Percentiles rank a stretch among this genome's conserved stretches.
These are phyloP conservation scores for Mormyrus iriodes DNA, from an alignment of 2,113 vertebrate genomes.

Conservation along the genomic window DNA sequence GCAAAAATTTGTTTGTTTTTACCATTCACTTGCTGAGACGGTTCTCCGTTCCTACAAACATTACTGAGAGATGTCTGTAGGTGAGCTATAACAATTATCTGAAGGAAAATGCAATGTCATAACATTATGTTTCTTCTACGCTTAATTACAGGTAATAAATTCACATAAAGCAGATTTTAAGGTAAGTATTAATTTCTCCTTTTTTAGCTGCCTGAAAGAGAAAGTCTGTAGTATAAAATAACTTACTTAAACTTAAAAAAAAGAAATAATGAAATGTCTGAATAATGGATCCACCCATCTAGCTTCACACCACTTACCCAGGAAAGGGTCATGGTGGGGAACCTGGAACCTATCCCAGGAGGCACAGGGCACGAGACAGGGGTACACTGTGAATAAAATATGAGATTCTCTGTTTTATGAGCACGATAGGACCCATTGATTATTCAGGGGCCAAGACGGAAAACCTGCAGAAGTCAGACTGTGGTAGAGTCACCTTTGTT, in stretches of 20 bases:
- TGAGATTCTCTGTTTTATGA: not conserved
- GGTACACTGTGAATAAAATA: not conserved
- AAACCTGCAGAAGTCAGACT: not conserved
- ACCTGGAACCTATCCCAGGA: not conserved
- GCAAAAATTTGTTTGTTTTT: not conserved
- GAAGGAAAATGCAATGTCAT: not conserved
- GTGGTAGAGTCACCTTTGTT: not conserved
- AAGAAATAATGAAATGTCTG: not conserved
- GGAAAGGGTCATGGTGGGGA: not conserved
- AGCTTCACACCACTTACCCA: not conserved
- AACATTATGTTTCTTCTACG: not conserved
- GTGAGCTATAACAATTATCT: not conserved
- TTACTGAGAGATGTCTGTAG: not conserved
- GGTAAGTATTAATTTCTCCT: not conserved
- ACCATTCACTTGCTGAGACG: not conserved
- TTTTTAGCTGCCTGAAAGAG: not conserved
- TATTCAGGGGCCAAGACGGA: not conserved
- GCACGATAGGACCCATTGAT: not conserved
- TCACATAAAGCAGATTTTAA: not conserved
- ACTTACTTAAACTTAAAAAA: not conserved
- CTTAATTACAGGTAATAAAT: not conserved
- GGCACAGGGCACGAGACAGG: not conserved
- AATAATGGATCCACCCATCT: not conserved
- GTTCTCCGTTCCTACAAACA: not conserved
- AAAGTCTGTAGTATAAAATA: not conserved